These are phyloP conservation scores for Rhincodon typus DNA, from an alignment of 2,797 vertebrate genomes.

Conservation along the genomic window DNA sequence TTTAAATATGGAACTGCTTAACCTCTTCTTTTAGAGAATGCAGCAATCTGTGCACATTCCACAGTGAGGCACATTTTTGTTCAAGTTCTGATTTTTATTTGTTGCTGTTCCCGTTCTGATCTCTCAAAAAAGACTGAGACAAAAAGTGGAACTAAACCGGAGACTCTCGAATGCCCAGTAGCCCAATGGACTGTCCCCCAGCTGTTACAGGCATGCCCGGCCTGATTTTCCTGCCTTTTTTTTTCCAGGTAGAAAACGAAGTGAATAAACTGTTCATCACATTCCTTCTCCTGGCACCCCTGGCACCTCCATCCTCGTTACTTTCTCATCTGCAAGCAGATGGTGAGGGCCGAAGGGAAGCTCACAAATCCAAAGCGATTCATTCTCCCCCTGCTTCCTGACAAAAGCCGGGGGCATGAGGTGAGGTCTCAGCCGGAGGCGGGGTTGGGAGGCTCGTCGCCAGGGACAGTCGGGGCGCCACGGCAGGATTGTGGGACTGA, in stretches of 20 bases:
- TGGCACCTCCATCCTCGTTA: neutral
- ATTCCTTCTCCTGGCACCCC: too few species aligned
- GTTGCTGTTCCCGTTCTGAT: too few species aligned
- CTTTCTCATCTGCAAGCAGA: neutral
- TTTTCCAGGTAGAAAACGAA: neutral
- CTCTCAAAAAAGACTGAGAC: neutral
- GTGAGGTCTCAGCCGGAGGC: too few species aligned
- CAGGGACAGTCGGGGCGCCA: neutral
- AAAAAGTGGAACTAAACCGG: neutral
- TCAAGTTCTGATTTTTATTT: neutral
- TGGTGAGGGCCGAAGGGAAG: neutral
- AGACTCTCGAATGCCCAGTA: neutral
- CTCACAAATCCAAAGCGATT: too few species aligned
- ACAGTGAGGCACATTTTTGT: neutral
- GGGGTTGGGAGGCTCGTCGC: too few species aligned
- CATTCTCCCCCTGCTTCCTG: neutral
- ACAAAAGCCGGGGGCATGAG: too few species aligned
- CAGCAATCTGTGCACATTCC: neutral
- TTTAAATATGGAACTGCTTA: constrained; percentile 26
- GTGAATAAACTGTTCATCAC: too few species aligned
- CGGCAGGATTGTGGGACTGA: too few species aligned
- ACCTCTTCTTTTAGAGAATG: neutral
- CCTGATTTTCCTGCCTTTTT: neutral
- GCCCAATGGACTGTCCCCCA: too few species aligned
- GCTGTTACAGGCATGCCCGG: neutral